Conservation (phyloP, 2,888 invertebrate species). For the Diogma glabrata region DNA sequence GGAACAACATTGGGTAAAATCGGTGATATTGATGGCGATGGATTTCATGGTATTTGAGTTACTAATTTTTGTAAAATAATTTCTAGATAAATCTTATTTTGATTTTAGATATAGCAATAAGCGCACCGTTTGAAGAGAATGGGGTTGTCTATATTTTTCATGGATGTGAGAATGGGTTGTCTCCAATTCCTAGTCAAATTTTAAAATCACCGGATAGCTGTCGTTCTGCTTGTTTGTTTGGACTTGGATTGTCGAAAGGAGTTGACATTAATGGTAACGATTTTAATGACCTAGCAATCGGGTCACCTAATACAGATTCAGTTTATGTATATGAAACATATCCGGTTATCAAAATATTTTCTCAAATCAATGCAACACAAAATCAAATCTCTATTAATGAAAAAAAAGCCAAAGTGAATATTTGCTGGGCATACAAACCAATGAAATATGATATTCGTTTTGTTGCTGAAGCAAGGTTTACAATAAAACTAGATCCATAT, state of each 20-base stretch:
- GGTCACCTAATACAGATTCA: slow-evolving; percentile 25
- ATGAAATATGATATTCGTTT: too few relatives aligned
- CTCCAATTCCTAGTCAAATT: slow-evolving; percentile 46
- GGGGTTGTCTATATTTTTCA: slow-evolving; percentile 67
- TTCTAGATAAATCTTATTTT: too few relatives aligned
- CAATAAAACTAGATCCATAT: slow-evolving; percentile 5
- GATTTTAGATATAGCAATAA: slow-evolving; percentile 51
- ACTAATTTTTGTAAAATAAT: too few relatives aligned
- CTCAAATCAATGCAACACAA: slow-evolving; percentile 7
- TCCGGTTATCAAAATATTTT: slow-evolving; percentile 21
- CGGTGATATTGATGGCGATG: slow-evolving; percentile 50
- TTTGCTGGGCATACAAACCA: background rate
- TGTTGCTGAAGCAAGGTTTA: background rate
- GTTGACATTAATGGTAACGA: slow-evolving; percentile 25
- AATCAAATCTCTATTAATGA: background rate
- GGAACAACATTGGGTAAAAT: slow-evolving; percentile 12
- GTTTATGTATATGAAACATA: slow-evolving; percentile 25
- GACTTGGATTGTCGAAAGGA: slow-evolving; percentile 23
- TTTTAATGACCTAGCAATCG: slow-evolving; percentile 21
- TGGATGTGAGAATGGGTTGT: slow-evolving; percentile 48
- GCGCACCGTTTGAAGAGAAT: slow-evolving; percentile 60
- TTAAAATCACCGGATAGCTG: background rate
- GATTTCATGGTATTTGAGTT: slow-evolving; percentile 37
- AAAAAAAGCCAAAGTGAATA: background rate
- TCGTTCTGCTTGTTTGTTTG: slow-evolving; percentile 12